A percentile compares a stretch with the other conserved stretches of the same genome.
phyloP scores from a whole-genome alignment of 2,888 invertebrate species.

The Napeogenes inachia region DNA sequence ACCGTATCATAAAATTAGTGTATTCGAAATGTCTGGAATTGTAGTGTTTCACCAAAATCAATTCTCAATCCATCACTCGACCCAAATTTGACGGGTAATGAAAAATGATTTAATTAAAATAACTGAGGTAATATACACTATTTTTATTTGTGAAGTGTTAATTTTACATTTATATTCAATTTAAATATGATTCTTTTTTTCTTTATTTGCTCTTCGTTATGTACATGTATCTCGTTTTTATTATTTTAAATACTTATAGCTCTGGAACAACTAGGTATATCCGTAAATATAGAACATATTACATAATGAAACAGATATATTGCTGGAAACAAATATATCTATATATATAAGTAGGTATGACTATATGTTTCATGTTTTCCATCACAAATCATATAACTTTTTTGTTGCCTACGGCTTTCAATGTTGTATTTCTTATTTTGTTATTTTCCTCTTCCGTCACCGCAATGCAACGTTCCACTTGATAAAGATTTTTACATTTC shows the following conservation, averaged over 20 bases:
- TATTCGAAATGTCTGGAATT: not conserved
- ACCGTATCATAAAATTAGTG: not conserved
- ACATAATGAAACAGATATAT: not conserved
- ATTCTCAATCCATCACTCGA: slow-evolving; percentile 17
- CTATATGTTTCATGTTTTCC: slow-evolving; percentile 11
- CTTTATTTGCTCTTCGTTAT: too few relatives aligned
- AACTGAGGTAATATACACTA: slow-evolving; percentile 12
- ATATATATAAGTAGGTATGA: too few relatives aligned
- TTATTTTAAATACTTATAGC: too few relatives aligned
- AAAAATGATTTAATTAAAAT: slow-evolving; percentile 25
- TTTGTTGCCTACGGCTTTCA: slow-evolving; percentile 15
- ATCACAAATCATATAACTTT: slow-evolving; percentile 9
- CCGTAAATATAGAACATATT: too few relatives aligned
- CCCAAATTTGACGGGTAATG: slow-evolving; percentile 21
- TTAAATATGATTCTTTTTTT: too few relatives aligned
- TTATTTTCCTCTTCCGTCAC: slow-evolving; percentile 16
- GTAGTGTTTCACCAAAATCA: slow-evolving; percentile 6
- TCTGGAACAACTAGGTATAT: too few relatives aligned
- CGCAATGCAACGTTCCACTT: slow-evolving; percentile 13
- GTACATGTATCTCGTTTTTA: too few relatives aligned
- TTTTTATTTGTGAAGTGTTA: too few relatives aligned
- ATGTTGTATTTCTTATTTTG: slow-evolving; percentile 18
- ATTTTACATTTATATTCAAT: too few relatives aligned
- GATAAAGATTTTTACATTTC: slow-evolving; percentile 9
- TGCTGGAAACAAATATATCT: too few relatives aligned